phyloP scores from a whole-genome alignment of 2,113 vertebrate genomes.

The Cyanoramphus novaezelandiae region DNA sequence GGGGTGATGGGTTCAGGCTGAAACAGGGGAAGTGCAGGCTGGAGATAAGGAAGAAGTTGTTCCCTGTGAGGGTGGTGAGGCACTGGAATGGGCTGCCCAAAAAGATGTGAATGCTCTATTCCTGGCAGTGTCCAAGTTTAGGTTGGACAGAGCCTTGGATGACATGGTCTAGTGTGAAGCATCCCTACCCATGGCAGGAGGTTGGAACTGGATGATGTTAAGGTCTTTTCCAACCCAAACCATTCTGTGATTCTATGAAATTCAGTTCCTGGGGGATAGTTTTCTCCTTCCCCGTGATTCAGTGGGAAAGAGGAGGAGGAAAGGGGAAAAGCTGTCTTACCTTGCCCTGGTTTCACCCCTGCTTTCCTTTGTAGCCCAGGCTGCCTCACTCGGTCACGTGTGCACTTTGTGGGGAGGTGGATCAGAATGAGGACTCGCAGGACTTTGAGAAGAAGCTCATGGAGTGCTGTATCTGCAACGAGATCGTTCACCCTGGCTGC shows the following conservation, averaged over 20 bases:
- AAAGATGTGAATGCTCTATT: background rate
- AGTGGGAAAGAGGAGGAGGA: background rate
- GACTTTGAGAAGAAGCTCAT: conserved; percentile 90
- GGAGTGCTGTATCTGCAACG: conserved; percentile 95
- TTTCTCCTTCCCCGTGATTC: background rate
- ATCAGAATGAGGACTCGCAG: conserved; percentile 86
- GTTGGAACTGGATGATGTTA: background rate
- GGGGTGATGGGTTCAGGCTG: background rate
- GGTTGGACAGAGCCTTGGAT: background rate
- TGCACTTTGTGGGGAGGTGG: conserved; percentile 91
- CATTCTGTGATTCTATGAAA: background rate
- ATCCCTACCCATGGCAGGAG: background rate
- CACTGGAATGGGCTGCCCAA: background rate
- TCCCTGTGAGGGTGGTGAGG: background rate
- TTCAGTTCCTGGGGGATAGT: background rate
- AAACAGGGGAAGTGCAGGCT: background rate
- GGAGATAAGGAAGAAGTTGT: background rate
- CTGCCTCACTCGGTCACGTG: conserved; percentile 93
- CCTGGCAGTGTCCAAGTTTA: background rate
- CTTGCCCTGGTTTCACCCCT: conserved; percentile 21
- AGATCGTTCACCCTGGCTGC: conserved; percentile 93
- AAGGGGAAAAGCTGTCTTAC: background rate
- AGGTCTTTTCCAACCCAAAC: background rate
- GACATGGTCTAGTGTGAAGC: background rate
- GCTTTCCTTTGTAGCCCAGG: conserved; percentile 83